These are phyloP conservation scores for Sturnus vulgaris DNA, from an alignment of 2,113 vertebrate species.

Conservation along the genomic window DNA sequence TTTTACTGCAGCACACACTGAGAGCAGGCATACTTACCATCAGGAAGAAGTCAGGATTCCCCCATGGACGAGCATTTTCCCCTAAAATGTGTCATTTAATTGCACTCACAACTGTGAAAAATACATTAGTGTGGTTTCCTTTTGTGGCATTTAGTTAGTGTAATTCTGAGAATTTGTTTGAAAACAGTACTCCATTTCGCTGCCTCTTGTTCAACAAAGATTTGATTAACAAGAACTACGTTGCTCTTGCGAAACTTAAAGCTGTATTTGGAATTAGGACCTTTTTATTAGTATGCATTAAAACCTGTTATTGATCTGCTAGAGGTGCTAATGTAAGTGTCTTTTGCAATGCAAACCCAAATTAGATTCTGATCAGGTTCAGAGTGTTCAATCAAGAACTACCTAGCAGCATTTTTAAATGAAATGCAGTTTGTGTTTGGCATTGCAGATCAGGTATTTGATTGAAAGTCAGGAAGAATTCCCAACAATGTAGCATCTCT, in stretches of 20 bases:
- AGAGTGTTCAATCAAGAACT: slow-evolving; percentile 57
- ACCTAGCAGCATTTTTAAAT: slow-evolving; percentile 57
- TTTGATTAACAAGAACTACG: slow-evolving; percentile 32
- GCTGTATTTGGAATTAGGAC: slow-evolving; percentile 20
- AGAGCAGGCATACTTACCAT: not conserved
- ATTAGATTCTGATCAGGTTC: slow-evolving; percentile 67
- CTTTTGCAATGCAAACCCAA: slow-evolving; percentile 27
- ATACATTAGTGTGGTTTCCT: slow-evolving; percentile 20
- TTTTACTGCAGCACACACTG: not conserved
- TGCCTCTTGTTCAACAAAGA: slow-evolving; percentile 29
- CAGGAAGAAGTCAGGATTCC: not conserved
- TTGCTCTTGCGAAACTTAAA: slow-evolving; percentile 28
- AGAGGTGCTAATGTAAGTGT: slow-evolving; percentile 31
- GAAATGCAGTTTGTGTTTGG: slow-evolving; percentile 59
- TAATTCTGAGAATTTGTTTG: slow-evolving; percentile 36
- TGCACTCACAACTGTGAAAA: slow-evolving; percentile 31
- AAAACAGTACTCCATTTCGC: slow-evolving; percentile 34
- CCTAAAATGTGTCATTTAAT: not conserved
- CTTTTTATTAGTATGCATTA: slow-evolving; percentile 64
- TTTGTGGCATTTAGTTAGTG: not conserved
- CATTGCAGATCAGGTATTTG: slow-evolving; percentile 63
- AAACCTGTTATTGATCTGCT: slow-evolving; percentile 50
- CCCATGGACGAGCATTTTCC: slow-evolving; percentile 4
- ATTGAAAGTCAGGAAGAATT: slow-evolving; percentile 61
- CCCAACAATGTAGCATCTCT: slow-evolving; percentile 32